phyloP scores from a whole-genome alignment of 2,113 vertebrate genomes.

The Anarhynchus alexandrinus region DNA sequence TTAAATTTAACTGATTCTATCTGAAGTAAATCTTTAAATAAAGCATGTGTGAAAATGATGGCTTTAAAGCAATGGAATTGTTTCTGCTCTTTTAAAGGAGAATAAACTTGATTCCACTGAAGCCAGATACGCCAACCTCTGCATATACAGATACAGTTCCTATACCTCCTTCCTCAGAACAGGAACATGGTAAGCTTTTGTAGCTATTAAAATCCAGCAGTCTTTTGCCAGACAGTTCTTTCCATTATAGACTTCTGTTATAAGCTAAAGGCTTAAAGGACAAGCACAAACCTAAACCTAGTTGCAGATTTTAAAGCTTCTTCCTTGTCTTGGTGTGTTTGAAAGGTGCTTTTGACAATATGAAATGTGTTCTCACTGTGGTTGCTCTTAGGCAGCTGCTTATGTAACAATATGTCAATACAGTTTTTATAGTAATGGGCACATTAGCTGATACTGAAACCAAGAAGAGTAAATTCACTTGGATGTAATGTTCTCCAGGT shows the following conservation, averaged over 20 bases:
- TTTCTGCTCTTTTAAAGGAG: conserved; percentile 77
- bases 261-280: background rate
- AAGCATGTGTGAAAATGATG: background rate
- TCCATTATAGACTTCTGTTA: background rate
- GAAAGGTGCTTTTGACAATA: background rate
- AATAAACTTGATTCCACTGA: conserved; percentile 83
- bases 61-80: background rate
- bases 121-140: conserved; percentile 48
- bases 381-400: background rate
- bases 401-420: background rate
- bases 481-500: background rate
- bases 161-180: conserved; percentile 68
- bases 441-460: background rate
- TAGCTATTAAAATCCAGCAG: background rate
- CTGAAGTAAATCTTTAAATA: background rate
- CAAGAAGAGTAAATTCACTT: background rate
- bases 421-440: background rate
- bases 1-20: background rate
- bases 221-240: background rate
- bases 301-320: background rate
- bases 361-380: background rate
- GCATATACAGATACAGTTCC: background rate
- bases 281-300: background rate
- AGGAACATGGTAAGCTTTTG: conserved; percentile 79
- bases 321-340: background rate